Percentiles rank a stretch among this genome's conserved stretches.
These are phyloP conservation scores for Cyanistes caeruleus DNA, from an alignment of 2,113 vertebrate species.

Conservation along the genomic window DNA sequence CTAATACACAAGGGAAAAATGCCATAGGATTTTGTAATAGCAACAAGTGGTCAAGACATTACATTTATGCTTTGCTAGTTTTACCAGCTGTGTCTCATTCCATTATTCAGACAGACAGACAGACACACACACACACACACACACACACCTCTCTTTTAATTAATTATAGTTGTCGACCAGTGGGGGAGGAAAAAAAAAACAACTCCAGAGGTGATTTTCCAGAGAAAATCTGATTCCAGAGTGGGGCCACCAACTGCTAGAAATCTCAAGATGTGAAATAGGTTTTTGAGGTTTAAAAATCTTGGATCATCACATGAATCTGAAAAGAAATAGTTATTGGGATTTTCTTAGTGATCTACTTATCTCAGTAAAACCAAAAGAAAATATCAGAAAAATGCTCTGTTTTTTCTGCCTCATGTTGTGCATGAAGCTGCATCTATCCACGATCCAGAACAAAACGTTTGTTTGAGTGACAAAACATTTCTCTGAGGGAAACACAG, in stretches of 20 bases:
- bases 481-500: neutral
- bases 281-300: neutral
- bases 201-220: neutral
- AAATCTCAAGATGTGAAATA: neutral
- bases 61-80: constrained; percentile 51
- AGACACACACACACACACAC: neutral
- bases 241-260: neutral
- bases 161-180: neutral
- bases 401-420: neutral
- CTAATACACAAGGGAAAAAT: constrained; percentile 29
- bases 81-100: constrained; percentile 60
- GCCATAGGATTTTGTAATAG: constrained; percentile 58
- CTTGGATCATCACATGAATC: neutral
- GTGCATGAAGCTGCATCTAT: neutral
- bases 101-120: constrained; percentile 36
- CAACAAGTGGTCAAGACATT: constrained; percentile 57
- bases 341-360: neutral
- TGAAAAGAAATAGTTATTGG: neutral
- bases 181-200: neutral
- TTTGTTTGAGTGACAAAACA: neutral
- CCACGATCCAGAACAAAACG: neutral
- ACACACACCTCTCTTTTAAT: constrained; percentile 13
- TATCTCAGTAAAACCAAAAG: neutral
- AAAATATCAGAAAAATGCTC: neutral
- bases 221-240: neutral